Evolutionary conservation across 2,888 invertebrate species (phyloP).

Genomic region (Carterocephalus palaemon): DNA sequence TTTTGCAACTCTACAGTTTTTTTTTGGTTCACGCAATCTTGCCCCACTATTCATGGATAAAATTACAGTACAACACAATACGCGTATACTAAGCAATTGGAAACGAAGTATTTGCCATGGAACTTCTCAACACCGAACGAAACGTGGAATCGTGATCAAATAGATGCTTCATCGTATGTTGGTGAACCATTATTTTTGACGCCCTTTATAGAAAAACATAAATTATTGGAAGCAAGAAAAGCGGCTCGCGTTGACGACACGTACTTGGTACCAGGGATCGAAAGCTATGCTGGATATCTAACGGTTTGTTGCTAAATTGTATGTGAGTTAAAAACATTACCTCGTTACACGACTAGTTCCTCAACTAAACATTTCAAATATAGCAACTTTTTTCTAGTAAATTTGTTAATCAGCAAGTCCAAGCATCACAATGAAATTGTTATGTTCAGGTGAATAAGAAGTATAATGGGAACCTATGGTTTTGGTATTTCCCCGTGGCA

Average conservation of each 20-base stretch:
- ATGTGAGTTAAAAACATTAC: too few relatives aligned
- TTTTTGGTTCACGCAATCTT: too few relatives aligned
- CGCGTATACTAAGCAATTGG: neutral
- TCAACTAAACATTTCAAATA: neutral
- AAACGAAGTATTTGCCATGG: neutral
- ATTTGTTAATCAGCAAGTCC: too few relatives aligned
- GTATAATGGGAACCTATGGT: constrained; percentile 88
- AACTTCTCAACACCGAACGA: too few relatives aligned
- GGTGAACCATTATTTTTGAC: constrained; percentile 78
- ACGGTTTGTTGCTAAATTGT: too few relatives aligned
- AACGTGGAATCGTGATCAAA: neutral
- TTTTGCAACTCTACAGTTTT: too few relatives aligned
- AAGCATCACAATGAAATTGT: too few relatives aligned
- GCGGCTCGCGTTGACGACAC: constrained; percentile 63
- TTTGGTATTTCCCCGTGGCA: constrained; percentile 90
- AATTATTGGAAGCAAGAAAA: constrained; percentile 68
- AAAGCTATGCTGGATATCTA: constrained; percentile 72
- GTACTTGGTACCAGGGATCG: constrained; percentile 62
- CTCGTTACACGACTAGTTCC: too few relatives aligned
- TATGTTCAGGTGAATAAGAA: constrained; percentile 85
- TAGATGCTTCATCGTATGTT: constrained; percentile 43
- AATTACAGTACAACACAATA: neutral
- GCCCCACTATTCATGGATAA: too few relatives aligned
- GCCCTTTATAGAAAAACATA: constrained; percentile 73
- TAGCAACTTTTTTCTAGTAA: too few relatives aligned